Base-by-base conservation (phyloP, 2,113 vertebrate species). In the Brachyistius frenatus region DNA sequence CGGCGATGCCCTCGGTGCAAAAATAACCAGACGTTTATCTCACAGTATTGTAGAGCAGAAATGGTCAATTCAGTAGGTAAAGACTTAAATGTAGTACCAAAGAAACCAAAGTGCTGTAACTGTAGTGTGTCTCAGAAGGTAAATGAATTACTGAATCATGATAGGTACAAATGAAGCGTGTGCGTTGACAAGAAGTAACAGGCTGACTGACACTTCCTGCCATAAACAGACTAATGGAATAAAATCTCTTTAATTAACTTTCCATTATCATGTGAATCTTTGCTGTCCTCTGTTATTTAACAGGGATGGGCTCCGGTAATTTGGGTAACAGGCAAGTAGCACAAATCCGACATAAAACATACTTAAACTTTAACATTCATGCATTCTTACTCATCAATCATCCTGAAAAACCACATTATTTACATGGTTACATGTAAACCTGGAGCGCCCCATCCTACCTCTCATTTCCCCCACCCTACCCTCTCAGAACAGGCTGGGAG, bases 1-100 rank as follows among this genome's bases (percentile, higher is more conserved):
- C 78, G 35, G 78, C 67, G 61, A 90, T 60, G 67, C 49, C 63
- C 55, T 52, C 60, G 76, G 84, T 84, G 69, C 68, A 88, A 88
- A 89, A 80, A 82, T 85, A 79, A 78, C 66, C 41, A 37, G 37
- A 56, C 52, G 73, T 70, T 69, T 72, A 66, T 84, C 36, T 90
- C 77, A 85, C 61, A 81, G 80, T 46, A 62, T 54, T 71, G 53
- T 5, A 57, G 16, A 74, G 41, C n/a, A 61, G 32, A 81, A 66
- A 54, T 73, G 69, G 62, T 49, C 7, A 0, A 41, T 36, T 31
- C 69, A 65, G 15, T 23, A 41, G 70, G 30, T 47, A 68, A 52
- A 57, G 49, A 58, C 10, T 46, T 54, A 49, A 57, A 52, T 39
- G 57, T 36, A 49, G 44, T 60, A 50, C 35, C 66, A 61, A 44